Evolutionary conservation across 2,113 vertebrate genomes (phyloP).

Genomic region (Sardina pilchardus): DNA sequence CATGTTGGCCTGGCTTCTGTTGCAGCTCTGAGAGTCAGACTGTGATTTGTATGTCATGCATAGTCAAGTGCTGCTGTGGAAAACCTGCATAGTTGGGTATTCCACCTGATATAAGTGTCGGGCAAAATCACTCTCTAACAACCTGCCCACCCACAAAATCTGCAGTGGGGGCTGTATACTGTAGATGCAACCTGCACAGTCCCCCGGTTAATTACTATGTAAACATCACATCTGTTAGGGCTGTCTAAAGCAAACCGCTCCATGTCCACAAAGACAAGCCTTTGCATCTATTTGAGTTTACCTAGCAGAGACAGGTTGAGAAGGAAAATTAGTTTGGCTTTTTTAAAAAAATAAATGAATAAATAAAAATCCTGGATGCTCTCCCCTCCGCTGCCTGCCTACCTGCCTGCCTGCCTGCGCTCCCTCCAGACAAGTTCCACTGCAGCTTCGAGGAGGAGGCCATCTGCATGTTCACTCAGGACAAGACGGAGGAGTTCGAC

Average conservation of each 20-base stretch:
- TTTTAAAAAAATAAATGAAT: no score
- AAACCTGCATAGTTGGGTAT: not conserved
- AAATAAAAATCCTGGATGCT: not conserved
- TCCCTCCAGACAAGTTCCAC: conserved; percentile 88
- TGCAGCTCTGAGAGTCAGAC: not conserved
- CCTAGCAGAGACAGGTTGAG: not conserved
- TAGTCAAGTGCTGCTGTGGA: not conserved
- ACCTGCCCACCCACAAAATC: not conserved
- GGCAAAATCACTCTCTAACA: not conserved
- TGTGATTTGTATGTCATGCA: not conserved
- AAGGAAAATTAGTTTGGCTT: not conserved
- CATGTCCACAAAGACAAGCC: not conserved
- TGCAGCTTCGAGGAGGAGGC: conserved; percentile 96
- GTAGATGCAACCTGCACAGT: not conserved
- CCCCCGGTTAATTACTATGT: not conserved
- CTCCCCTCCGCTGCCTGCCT: no score
- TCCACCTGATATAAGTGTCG: not conserved
- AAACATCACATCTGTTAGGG: conserved; percentile 5
- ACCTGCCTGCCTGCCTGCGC: not conserved
- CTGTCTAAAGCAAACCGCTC: not conserved
- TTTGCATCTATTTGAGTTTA: not conserved
- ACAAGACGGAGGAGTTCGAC: conserved; percentile 94
- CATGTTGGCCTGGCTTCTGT: not conserved
- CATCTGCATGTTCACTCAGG: conserved; percentile 96
- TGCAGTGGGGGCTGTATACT: not conserved